These are phyloP conservation scores for Pilophorus perplexus DNA, from an alignment of 2,888 invertebrate genomes.

Conservation along the genomic window DNA sequence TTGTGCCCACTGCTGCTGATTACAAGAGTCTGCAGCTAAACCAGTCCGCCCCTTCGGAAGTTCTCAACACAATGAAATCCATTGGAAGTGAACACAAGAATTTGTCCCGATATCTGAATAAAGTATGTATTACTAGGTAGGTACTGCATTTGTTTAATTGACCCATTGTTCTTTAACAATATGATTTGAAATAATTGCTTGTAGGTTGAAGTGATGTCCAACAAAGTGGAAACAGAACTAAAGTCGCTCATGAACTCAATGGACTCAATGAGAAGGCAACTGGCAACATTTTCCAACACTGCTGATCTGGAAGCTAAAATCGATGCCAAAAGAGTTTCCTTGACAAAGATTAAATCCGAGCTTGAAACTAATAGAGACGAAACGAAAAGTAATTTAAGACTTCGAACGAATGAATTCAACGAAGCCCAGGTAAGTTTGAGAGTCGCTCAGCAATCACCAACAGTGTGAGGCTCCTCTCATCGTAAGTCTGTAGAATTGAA, in stretches of 20 bases:
- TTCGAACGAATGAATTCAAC: conserved; percentile 54
- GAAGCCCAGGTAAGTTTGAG: conserved; percentile 57
- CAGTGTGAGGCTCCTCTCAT: no score
- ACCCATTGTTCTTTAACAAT: not conserved
- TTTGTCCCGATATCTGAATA: conserved; percentile 54
- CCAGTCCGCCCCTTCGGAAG: conserved; percentile 51
- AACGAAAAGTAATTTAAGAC: conserved; percentile 27
- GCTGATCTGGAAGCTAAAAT: conserved; percentile 60
- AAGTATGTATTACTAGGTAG: conserved; percentile 50
- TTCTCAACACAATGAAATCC: conserved; percentile 60
- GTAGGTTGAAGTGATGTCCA: conserved; percentile 65
- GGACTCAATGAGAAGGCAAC: conserved; percentile 61
- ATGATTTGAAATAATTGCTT: not conserved
- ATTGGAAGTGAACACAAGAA: conserved; percentile 61
- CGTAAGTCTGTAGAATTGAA: no score
- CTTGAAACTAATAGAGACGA: conserved; percentile 52
- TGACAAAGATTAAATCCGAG: conserved; percentile 57
- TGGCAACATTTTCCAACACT: conserved; percentile 61
- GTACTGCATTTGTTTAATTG: not conserved
- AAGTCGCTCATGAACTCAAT: conserved; percentile 55
- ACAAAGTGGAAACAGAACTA: conserved; percentile 62
- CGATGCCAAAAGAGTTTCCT: conserved; percentile 58
- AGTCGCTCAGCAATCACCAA: no score
- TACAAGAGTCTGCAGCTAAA: conserved; percentile 55
- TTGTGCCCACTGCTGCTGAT: conserved; percentile 55